A percentile compares a stretch with the other conserved stretches of the same genome.
phyloP scores from a whole-genome alignment of 2,797 vertebrate genomes.

The Amphiprion clarkii region DNA sequence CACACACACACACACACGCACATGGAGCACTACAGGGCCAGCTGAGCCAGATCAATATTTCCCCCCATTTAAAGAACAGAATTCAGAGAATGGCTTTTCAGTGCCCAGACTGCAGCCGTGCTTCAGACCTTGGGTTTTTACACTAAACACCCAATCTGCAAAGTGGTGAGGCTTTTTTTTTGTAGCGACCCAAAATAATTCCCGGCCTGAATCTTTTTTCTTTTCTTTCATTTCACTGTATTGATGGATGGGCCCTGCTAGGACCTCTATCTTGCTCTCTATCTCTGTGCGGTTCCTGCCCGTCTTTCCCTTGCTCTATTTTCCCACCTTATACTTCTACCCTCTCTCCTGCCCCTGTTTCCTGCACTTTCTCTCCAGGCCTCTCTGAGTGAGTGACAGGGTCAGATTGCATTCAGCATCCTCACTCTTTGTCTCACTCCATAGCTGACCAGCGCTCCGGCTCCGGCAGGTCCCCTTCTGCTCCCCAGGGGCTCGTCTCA shows the following conservation, averaged over 20 bases:
- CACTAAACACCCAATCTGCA: slow-evolving; percentile 79
- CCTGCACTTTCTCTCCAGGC: slow-evolving; percentile 33
- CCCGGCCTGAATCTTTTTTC: slow-evolving; percentile 55
- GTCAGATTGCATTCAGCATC: slow-evolving; percentile 70
- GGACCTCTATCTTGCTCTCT: slow-evolving; percentile 45
- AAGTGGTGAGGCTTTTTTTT: slow-evolving; percentile 67
- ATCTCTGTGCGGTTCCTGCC: slow-evolving; percentile 45
- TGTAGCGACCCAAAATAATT: slow-evolving; percentile 68
- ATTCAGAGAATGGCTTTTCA: slow-evolving; percentile 98
- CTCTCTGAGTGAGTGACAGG: slow-evolving; percentile 68
- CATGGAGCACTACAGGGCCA: slow-evolving; percentile 87
- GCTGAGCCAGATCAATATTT: slow-evolving; percentile 99
- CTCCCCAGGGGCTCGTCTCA: slow-evolving; percentile 60
- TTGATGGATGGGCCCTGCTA: slow-evolving; percentile 41
- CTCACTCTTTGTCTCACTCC: slow-evolving; percentile 69
- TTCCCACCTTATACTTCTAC: slow-evolving; percentile 30
- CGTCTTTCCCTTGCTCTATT: slow-evolving; percentile 37
- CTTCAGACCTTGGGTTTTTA: slow-evolving; percentile 76
- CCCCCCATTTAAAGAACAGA: slow-evolving; percentile 99
- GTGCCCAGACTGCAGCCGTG: slow-evolving; percentile 89
- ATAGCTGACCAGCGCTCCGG: slow-evolving; percentile 71
- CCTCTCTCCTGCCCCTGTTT: slow-evolving; percentile 27
- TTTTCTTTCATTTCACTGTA: slow-evolving; percentile 48
- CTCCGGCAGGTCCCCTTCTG: slow-evolving; percentile 48
- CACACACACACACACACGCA: slow-evolving; percentile 61